phyloP scores from a whole-genome alignment of 2,888 invertebrate species.

The Lasioglossum calceatum region DNA sequence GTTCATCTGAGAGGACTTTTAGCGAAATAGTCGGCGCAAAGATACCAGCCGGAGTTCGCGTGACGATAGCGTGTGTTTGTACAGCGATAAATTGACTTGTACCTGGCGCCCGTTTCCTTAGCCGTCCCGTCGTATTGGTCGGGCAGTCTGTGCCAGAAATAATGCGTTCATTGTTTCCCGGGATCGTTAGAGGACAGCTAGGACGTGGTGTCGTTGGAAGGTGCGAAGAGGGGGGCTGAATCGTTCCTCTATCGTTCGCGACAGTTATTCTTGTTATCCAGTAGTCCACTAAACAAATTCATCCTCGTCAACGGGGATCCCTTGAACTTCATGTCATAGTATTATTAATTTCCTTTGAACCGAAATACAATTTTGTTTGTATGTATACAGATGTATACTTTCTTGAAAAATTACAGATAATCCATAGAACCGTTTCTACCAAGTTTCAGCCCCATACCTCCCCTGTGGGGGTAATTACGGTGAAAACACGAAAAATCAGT shows the following conservation, averaged over 20 bases:
- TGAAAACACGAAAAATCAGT: too few relatives aligned
- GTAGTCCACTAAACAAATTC: neutral
- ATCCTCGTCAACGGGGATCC: too few relatives aligned
- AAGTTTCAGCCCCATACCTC: too few relatives aligned
- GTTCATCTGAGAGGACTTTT: slow-evolving; percentile 49
- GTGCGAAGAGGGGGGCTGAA: neutral
- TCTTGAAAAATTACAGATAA: too few relatives aligned
- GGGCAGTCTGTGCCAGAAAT: slow-evolving; percentile 58
- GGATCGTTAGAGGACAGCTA: neutral
- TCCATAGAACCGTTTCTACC: too few relatives aligned
- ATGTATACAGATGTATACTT: too few relatives aligned
- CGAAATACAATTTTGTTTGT: too few relatives aligned
- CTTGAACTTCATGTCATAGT: too few relatives aligned
- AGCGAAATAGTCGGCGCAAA: slow-evolving; percentile 48
- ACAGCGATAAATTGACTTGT: slow-evolving; percentile 80
- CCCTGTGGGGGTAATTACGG: too few relatives aligned
- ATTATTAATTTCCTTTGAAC: too few relatives aligned
- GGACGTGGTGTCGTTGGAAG: neutral
- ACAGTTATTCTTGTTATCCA: neutral
- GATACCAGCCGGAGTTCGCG: slow-evolving; percentile 74
- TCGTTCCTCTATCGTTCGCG: neutral
- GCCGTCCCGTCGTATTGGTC: slow-evolving; percentile 57
- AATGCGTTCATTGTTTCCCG: slow-evolving; percentile 68
- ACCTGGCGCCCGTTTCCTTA: slow-evolving; percentile 76
- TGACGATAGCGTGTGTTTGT: slow-evolving; percentile 80